Conservation (phyloP, 2,113 vertebrate genomes). For the Psephotus haematonotus region DNA sequence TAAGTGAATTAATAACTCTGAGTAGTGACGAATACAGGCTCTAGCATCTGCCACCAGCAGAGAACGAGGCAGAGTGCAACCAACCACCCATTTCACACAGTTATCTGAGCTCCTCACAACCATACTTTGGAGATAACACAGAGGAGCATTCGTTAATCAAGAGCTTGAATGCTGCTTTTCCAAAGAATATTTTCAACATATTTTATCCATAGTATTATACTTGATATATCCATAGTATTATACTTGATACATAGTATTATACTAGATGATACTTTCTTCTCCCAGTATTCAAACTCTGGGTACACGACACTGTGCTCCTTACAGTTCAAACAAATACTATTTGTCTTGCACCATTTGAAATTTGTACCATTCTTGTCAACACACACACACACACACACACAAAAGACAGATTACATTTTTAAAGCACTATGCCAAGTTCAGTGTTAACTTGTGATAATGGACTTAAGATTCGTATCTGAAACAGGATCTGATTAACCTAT, state of each 20-base stretch:
- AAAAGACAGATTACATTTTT: neutral
- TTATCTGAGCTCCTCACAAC: neutral
- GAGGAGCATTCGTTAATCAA: neutral
- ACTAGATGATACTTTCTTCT: neutral
- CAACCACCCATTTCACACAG: neutral
- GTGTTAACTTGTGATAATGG: neutral
- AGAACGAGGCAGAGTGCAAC: neutral
- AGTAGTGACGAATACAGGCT: fast-evolving
- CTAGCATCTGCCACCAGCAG: neutral
- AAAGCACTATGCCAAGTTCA: neutral
- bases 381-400: neutral
- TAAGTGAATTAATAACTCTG: neutral
- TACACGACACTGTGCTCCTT: neutral
- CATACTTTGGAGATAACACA: neutral
- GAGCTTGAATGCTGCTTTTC: neutral
- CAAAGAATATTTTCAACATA: neutral
- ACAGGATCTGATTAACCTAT: neutral
- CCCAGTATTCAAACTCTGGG: neutral
- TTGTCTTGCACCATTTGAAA: neutral
- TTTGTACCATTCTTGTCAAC: neutral
- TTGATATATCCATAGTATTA: neutral
- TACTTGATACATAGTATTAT: neutral
- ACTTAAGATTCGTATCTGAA: neutral
- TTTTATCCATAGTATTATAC: neutral
- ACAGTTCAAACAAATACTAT: neutral